Base-by-base conservation (phyloP, 2,113 vertebrate species). In the Nesospiza acunhae region DNA sequence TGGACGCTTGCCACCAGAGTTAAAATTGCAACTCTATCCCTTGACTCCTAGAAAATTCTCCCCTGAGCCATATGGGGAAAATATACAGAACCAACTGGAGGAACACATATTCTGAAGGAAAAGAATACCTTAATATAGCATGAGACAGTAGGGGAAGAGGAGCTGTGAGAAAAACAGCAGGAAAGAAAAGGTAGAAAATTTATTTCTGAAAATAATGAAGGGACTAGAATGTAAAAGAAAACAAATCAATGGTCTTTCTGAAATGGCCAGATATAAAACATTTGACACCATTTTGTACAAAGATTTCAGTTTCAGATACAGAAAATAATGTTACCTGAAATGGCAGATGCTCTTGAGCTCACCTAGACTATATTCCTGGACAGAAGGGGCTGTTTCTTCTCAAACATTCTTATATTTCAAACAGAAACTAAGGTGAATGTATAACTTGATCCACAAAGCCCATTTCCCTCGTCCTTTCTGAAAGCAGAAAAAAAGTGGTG, bases 21-120 rank as follows among this genome's bases (percentile, higher is more conserved):
- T 37, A 97, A 94, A 97, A 95, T 94, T 93, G 78, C 35, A 95
- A 67, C 68, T 97, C 96, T 92, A 94, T 95, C 96, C 91, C 63
- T 97, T 87, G 56, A 92, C 68, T 95, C 66, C 82, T 93, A 85
- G 92, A 97, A 89, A 93, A 95, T 52, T 85, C 37, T 89, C 64
- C 56, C 30, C 60, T 91, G 92, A 30, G 13, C 56, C 89, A 93
- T 87, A 92, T 90, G 86, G 92, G 77, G 62, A 96, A 96, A 93
- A 90, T 67, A 84, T 15, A 91, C 30, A 74, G 53, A 46, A 55
- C 41, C 39, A 42, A 11, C 7, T n/a, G 67, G 39, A 87, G 64
- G 96, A 95, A 27, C 5, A 52, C 50, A 10, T 41, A 9, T 91
- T 93, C 10, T 23, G 13, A 35, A 53, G 49, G 8, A 79, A 41